Evolutionary conservation across 2,888 invertebrate species (phyloP).

Genomic region (Ceriagrion tenellum): DNA sequence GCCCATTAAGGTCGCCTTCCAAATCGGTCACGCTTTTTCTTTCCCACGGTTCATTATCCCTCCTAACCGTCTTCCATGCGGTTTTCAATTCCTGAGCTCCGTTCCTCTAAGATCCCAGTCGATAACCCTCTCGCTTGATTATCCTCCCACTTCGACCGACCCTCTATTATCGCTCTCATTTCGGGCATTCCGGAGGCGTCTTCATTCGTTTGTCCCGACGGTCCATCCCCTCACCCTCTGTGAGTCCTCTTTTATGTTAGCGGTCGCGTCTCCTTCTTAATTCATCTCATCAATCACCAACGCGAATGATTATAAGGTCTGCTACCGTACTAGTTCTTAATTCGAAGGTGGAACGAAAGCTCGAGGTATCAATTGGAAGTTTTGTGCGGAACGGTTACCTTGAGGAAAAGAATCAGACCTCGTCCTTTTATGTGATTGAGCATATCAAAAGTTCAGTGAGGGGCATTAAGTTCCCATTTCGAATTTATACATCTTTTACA

Average conservation of each 20-base stretch:
- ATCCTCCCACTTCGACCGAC: not conserved
- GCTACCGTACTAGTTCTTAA: too few relatives aligned
- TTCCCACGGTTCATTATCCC: not conserved
- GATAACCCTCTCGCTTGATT: not conserved
- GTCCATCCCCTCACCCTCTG: not conserved
- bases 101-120: not conserved
- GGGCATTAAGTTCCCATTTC: too few relatives aligned
- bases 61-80: not conserved
- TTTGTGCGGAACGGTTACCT: too few relatives aligned
- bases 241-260: not conserved
- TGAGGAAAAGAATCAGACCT: too few relatives aligned
- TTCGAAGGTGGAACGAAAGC: too few relatives aligned
- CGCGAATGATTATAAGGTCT: not conserved
- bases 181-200: not conserved
- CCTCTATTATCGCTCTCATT: not conserved
- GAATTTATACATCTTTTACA: too few relatives aligned
- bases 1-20: not conserved
- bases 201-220: not conserved
- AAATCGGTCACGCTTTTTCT: conserved; percentile 11
- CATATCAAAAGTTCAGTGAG: too few relatives aligned
- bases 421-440: too few relatives aligned
- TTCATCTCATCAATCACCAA: not conserved
- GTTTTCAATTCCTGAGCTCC: not conserved
- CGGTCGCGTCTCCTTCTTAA: not conserved
- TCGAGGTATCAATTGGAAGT: too few relatives aligned